Evolutionary conservation across 2,113 vertebrate species (phyloP), one percentile per base, ranked within the genome.

Genomic region (Cranoglanis bouderius): DNA sequence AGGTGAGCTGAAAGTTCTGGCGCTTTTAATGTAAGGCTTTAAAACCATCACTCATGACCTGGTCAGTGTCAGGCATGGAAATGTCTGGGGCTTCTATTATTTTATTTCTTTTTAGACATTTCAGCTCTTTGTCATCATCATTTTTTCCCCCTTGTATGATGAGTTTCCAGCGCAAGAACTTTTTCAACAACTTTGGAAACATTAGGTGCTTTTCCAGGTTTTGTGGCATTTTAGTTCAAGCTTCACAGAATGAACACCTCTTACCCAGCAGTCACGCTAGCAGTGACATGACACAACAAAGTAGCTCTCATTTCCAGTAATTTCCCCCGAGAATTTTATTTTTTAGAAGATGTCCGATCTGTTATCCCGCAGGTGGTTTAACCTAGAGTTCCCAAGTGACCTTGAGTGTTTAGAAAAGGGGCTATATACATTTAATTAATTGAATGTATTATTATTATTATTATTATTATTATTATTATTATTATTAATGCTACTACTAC

Each of bases 1-100:
- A 75, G 38, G 70, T 55, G 38, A n/a, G 61, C 38, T 49, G 85
- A 78, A 87, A 51, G 75, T n/a, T 32, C 13, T 51, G 43, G 86
- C 43, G 26, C 53, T 32, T 53, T 32, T 32, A 51, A 51, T 24
- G 12, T 3, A 80, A 51, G 46, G n/a, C 77, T 85, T 70, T 85
- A 35, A 51, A 85, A 51, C 59, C 24, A 4, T 74, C 49, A 38
- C 32, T 74, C 65, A 16, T 3, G 53, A 75, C 65, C n/a, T 53
- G 49, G 70, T 75, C 67, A 53, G 19, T 85, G 43, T 74, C 43
- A n/a, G 70, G 29, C 43, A n/a, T 85, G 63, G 43, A 51, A 67
- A 67, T 70, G 38, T 65, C 63, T 55, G 21, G 43, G 35, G 35
- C 19, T n/a, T 74, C 29, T 38, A 7, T 82, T 57, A 35, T 57